Base-by-base conservation (phyloP, 23 tunicate species). In the Phallusia fumigata region DNA sequence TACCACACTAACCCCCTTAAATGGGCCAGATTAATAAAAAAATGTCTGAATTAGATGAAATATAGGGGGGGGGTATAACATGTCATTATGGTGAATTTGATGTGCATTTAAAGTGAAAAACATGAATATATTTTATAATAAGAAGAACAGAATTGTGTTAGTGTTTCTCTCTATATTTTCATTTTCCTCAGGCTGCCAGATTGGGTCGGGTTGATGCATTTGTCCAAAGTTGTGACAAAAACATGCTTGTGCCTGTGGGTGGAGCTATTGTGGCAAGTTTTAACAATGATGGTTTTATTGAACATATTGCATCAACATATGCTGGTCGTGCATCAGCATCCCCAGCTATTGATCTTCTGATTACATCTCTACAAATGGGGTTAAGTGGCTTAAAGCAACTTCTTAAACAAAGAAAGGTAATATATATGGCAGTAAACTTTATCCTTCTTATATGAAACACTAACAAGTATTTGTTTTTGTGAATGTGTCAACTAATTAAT, bases 141-240 rank as follows among this genome's bases (percentile, higher is more conserved):
- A n/a, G n/a, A n/a, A n/a, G n/a, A n/a, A n/a, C n/a, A n/a, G n/a
- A n/a, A n/a, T n/a, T n/a, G n/a, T n/a, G n/a, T n/a, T n/a, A n/a
- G n/a, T n/a, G n/a, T 40, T 40, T 5, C 10, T 40, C 47, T 3
- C 8, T 40, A 40, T 40, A 3, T 40, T 40, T 10, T 40, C 5
- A 40, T 3, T 5, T 77, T 69, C 52, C 75, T 65, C 80, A 95
- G 98, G 99, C 99, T 3, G 83, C 87, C 53, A 35, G 95, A 73
- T 80, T 87, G 10, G 99, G 99, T 0, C 50, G 99, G 35, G 90
- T 97, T 15, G 99, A 97, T 79, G 95, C 90, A 22, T 94, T 97
- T 76, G 97, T 97, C 18, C 96, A 88, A 73, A 92, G 97, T 69
- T 88, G 97, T 52, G 99, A 97, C 83, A 97, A 97, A 86, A 97